These are phyloP conservation scores for Hypsopygia costalis DNA, from an alignment of 2,888 invertebrate genomes.

Conservation along the genomic window DNA sequence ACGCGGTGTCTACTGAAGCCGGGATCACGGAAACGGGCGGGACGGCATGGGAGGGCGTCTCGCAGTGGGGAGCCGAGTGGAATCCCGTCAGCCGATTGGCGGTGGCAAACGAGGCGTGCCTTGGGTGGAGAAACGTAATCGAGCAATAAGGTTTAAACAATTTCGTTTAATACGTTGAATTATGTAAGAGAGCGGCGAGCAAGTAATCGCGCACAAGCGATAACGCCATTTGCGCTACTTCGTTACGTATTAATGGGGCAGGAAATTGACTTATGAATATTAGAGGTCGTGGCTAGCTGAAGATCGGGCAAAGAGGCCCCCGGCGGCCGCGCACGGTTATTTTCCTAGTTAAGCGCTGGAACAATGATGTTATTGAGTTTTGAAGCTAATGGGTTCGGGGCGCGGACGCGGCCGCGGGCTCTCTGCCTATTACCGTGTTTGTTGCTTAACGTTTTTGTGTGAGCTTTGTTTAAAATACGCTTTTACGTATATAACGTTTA, in stretches of 20 bases:
- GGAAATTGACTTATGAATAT: slow-evolving; percentile 82
- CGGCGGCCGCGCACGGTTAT: slow-evolving; percentile 58
- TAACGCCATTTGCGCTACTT: slow-evolving; percentile 81
- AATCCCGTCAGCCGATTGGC: slow-evolving; percentile 55
- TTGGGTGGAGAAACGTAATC: slow-evolving; percentile 76
- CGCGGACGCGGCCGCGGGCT: slow-evolving; percentile 29
- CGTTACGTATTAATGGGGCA: slow-evolving; percentile 80
- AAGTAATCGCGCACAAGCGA: slow-evolving; percentile 81
- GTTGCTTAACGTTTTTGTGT: slow-evolving; percentile 20
- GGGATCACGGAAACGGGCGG: slow-evolving; percentile 52
- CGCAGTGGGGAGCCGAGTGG: slow-evolving; percentile 35
- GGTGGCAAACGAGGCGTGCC: slow-evolving; percentile 70
- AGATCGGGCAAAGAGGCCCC: slow-evolving; percentile 73
- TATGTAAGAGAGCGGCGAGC: slow-evolving; percentile 79
- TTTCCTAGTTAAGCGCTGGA: slow-evolving; percentile 74
- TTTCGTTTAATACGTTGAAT: slow-evolving; percentile 82
- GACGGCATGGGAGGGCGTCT: slow-evolving; percentile 33
- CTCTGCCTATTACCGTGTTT: slow-evolving; percentile 65
- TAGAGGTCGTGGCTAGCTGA: slow-evolving; percentile 70
- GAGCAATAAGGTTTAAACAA: slow-evolving; percentile 82
- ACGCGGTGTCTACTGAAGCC: slow-evolving; percentile 42
- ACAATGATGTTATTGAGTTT: slow-evolving; percentile 76
- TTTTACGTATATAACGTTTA: background rate
- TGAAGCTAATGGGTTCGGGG: slow-evolving; percentile 65
- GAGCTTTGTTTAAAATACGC: background rate